A percentile compares a stretch with the other conserved stretches of the same genome.
phyloP scores from a whole-genome alignment of 2,797 vertebrate genomes.

The Lerista edwardsae region DNA sequence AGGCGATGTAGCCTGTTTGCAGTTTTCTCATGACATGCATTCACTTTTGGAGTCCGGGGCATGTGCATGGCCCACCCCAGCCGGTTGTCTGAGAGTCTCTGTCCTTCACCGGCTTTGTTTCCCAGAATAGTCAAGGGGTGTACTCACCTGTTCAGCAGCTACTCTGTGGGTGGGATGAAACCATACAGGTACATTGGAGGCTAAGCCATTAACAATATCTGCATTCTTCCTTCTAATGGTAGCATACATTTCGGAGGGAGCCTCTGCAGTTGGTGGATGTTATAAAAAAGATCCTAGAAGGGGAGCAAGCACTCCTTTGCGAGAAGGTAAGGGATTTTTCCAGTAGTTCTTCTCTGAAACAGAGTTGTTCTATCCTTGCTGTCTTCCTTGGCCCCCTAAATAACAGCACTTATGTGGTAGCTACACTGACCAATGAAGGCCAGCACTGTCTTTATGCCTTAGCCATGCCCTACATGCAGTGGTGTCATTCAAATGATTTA shows the following conservation, averaged over 20 bases:
- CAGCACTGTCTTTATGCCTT: background rate
- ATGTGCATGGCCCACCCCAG: too few relatives aligned
- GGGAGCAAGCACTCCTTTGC: constrained; percentile 82
- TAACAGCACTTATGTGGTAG: background rate
- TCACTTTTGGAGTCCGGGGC: background rate
- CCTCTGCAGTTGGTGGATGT: constrained; percentile 84
- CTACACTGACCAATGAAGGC: background rate
- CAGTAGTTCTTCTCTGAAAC: background rate
- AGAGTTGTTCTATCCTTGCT: background rate
- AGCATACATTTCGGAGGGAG: constrained; percentile 77
- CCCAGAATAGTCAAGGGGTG: background rate
- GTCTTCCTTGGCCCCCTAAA: background rate
- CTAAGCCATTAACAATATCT: background rate
- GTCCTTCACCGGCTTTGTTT: background rate
- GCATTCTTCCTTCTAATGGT: background rate
- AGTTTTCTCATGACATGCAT: background rate
- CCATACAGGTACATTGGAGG: background rate
- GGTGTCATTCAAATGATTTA: too few relatives aligned
- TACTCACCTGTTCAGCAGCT: background rate
- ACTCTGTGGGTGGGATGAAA: background rate
- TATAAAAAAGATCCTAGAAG: constrained; percentile 84
- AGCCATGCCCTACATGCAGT: too few relatives aligned
- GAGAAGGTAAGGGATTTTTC: constrained; percentile 76
- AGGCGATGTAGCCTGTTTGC: background rate
- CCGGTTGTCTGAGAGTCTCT: background rate